Evolutionary conservation across 1,140 invertebrate genomes (phyloP).

Genomic region (Geopemphigus sp.): DNA sequence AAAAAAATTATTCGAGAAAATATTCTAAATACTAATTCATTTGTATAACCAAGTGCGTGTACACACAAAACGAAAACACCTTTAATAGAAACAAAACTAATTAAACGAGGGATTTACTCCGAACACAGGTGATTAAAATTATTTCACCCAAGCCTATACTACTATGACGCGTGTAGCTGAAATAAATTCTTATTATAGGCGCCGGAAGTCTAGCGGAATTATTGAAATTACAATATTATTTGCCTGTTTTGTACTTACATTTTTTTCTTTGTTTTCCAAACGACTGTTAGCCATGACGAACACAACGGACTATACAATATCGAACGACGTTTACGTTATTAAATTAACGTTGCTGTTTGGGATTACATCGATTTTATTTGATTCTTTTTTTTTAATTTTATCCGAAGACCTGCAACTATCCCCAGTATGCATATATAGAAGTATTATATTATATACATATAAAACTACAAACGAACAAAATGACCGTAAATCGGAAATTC

Average conservation of each 20-base stretch:
- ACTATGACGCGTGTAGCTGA: neutral
- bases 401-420: constrained; percentile 47
- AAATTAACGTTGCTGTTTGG: constrained; percentile 36
- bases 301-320: constrained; percentile 2
- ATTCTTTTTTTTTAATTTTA: constrained; percentile 16
- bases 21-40: too few relatives aligned
- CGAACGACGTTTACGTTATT: constrained; percentile 11
- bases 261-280: constrained; percentile 20
- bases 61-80: too few relatives aligned
- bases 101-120: too few relatives aligned
- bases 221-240: neutral
- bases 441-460: neutral
- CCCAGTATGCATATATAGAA: neutral
- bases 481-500: too few relatives aligned
- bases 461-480: neutral
- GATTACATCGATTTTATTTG: constrained; percentile 31
- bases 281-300: constrained; percentile 44
- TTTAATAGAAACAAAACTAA: too few relatives aligned
- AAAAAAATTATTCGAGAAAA: too few relatives aligned
- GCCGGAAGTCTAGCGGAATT: neutral
- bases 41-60: too few relatives aligned
- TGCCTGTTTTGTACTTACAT: constrained; percentile 5
- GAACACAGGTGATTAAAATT: too few relatives aligned
- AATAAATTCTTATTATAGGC: neutral
- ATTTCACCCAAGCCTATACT: too few relatives aligned